Percentiles rank a stretch among this genome's conserved stretches.
Conservation (phyloP, 2,113 vertebrate genomes). For the Tachuris rubrigastra region DNA sequence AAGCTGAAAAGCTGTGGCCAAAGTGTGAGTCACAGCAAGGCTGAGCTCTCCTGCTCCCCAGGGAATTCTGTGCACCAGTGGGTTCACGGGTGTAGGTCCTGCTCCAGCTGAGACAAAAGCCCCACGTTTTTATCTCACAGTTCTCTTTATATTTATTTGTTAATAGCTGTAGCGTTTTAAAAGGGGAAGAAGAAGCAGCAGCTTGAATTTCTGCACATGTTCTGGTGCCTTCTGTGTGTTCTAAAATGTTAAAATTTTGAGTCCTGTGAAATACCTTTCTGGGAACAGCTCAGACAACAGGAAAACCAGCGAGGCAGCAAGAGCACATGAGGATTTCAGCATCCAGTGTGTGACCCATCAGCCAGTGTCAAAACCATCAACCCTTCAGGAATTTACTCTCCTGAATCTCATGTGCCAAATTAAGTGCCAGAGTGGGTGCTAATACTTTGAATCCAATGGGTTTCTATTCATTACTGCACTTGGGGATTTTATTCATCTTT, state of each 20-base stretch:
- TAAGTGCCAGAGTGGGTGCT: background rate
- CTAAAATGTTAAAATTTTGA: background rate
- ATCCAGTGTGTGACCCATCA: background rate
- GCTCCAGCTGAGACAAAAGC: background rate
- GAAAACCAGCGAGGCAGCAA: background rate
- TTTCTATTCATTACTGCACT: background rate
- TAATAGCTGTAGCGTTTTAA: background rate
- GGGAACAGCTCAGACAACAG: background rate
- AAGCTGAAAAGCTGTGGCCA: conserved; percentile 31
- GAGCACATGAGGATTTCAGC: background rate
- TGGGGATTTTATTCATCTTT: background rate
- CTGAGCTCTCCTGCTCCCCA: background rate
- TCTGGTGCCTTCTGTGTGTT: background rate
- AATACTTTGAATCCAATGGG: rapidly evolving
- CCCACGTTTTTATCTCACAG: background rate
- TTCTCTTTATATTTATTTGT: background rate
- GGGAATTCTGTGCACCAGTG: background rate
- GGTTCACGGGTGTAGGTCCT: background rate
- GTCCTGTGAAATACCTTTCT: background rate
- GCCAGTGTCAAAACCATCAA: background rate
- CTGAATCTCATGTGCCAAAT: background rate
- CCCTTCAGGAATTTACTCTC: background rate
- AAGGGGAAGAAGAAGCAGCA: background rate
- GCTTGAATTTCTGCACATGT: background rate
- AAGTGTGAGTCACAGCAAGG: conserved; percentile 39